A percentile compares a stretch with the other conserved stretches of the same genome.
phyloP scores from a whole-genome alignment of 2,888 invertebrate genomes.

The Adelognathus sp. region DNA sequence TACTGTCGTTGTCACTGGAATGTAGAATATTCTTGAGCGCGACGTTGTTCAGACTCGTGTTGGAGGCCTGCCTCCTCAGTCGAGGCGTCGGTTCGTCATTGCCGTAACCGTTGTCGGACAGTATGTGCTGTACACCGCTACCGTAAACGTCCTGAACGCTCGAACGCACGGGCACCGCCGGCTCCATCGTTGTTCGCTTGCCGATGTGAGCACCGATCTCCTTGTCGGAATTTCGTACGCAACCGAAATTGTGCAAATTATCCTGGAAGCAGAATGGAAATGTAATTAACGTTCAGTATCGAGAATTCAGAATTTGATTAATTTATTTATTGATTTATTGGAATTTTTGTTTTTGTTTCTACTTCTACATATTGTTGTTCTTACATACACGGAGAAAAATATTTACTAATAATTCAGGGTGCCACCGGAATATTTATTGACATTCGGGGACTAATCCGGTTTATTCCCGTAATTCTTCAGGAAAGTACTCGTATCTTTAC shows the following conservation, averaged over 20 bases:
- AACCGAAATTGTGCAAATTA: constrained; percentile 91
- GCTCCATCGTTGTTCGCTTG: constrained; percentile 81
- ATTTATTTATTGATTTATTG: no score
- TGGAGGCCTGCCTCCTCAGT: constrained; percentile 76
- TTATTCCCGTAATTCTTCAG: no score
- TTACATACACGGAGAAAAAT: no score
- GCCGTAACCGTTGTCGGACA: constrained; percentile 78
- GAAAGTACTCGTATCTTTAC: no score
- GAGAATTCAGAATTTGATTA: no score
- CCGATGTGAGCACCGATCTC: constrained; percentile 81
- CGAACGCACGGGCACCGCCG: constrained; percentile 88
- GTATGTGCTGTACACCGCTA: constrained; percentile 79
- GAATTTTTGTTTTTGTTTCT: no score
- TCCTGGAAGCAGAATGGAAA: constrained; percentile 81
- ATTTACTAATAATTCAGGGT: no score
- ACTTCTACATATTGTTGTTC: no score
- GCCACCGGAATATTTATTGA: no score
- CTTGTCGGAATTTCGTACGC: constrained; percentile 89
- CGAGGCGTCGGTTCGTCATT: constrained; percentile 74
- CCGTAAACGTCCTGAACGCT: constrained; percentile 86
- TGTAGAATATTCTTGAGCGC: constrained; percentile 81
- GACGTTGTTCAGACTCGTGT: constrained; percentile 81
- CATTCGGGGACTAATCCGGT: no score
- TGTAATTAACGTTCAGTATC: background rate
- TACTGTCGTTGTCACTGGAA: constrained; percentile 82